A percentile compares a stretch with the other conserved stretches of the same genome.
Evolutionary conservation across 2,888 invertebrate species (phyloP).

Genomic region (Stenotaenia linearis): DNA sequence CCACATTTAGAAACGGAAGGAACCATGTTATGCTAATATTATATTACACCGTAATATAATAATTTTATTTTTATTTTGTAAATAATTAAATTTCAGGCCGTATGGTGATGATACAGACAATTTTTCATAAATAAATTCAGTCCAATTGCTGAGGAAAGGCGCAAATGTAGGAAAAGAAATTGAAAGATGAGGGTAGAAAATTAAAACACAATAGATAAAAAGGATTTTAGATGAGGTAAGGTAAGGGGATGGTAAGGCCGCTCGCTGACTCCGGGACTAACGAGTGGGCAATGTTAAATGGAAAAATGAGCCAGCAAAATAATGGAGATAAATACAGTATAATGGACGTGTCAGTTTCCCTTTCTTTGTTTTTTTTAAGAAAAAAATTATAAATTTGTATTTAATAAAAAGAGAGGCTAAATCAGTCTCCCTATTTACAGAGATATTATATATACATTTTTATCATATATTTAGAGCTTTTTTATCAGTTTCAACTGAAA

Average conservation of each 20-base stretch:
- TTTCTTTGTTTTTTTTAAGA: neutral
- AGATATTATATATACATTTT: neutral
- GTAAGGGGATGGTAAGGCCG: conserved; percentile 8
- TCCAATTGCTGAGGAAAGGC: neutral
- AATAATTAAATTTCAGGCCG: conserved; percentile 31
- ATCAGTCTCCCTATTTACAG: conserved; percentile 18
- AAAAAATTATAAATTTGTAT: neutral
- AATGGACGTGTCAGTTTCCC: conserved; percentile 27
- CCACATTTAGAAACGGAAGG: conserved; percentile 28
- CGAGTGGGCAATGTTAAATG: conserved; percentile 15
- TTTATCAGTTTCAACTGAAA: conserved; percentile 9
- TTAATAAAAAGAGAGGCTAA: conserved; percentile 21
- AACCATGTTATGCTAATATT: conserved; percentile 26
- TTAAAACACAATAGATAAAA: too few species aligned
- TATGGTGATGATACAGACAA: conserved; percentile 33
- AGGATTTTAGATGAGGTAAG: neutral
- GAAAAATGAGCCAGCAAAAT: conserved; percentile 24
- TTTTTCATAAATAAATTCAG: conserved; percentile 5
- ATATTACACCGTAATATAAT: conserved; percentile 1
- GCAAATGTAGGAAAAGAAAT: neutral
- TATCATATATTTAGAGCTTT: neutral
- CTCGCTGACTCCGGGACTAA: conserved; percentile 6
- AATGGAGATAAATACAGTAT: conserved; percentile 1
- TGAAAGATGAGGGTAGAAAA: too few species aligned
- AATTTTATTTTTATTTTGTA: neutral